phyloP scores from a whole-genome alignment of 1,140 invertebrate species.

The Dufourea novaeangliae region DNA sequence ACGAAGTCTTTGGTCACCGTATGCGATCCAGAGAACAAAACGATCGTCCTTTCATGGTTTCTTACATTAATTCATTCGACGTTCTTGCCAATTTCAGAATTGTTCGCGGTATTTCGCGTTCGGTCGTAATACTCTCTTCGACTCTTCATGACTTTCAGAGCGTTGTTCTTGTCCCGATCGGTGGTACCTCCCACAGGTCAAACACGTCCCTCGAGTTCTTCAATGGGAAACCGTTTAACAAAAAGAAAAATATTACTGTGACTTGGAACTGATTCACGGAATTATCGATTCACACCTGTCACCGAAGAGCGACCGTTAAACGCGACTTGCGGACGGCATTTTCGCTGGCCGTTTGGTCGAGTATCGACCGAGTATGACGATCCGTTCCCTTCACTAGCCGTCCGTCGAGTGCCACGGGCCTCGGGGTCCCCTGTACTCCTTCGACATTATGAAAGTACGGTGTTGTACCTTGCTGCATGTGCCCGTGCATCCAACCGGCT shows the following conservation, averaged over 20 bases:
- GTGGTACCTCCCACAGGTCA: not conserved
- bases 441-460: conserved; percentile 64
- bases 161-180: not conserved
- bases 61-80: not conserved
- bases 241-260: not conserved
- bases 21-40: not conserved
- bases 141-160: not conserved
- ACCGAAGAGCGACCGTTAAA: conserved; percentile 5
- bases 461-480: conserved; percentile 37
- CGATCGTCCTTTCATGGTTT: conserved; percentile 14
- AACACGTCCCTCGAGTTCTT: not conserved
- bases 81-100: not conserved
- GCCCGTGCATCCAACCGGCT: conserved; percentile 24
- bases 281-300: not conserved
- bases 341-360: conserved; percentile 41
- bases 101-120: not conserved
- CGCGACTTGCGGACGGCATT: conserved; percentile 46
- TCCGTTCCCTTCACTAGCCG: conserved; percentile 78
- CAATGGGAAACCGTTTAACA: not conserved
- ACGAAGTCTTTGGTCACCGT: not conserved
- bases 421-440: conserved; percentile 55
- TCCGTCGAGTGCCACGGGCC: conserved; percentile 70
- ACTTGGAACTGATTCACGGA: not conserved
- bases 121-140: not conserved
- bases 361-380: conserved; percentile 55